Percentiles rank a stretch among this genome's conserved stretches.
Conservation (phyloP, 2,888 invertebrate genomes). For the Eudemis profundana region DNA sequence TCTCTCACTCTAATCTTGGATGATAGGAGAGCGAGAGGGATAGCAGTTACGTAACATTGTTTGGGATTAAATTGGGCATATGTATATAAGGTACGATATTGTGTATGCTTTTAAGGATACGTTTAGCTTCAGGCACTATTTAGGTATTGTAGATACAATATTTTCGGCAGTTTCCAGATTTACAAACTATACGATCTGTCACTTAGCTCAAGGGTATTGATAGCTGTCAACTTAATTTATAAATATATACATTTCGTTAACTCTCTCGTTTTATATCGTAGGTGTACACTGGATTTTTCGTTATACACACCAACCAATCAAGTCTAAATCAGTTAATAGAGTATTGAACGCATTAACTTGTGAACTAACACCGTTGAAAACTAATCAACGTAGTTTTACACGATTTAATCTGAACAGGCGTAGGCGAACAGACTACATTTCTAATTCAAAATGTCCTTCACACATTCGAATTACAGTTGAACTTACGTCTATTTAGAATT, state of each 20-base stretch:
- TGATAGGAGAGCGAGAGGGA: background rate
- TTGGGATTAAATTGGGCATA: too few species aligned
- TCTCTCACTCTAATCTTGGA: background rate
- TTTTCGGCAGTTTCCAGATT: too few species aligned
- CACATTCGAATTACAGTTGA: background rate
- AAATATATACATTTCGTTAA: too few species aligned
- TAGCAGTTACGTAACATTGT: background rate
- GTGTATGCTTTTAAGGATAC: too few species aligned
- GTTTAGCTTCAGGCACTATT: too few species aligned
- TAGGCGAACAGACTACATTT: background rate
- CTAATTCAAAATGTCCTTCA: background rate
- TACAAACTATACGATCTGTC: too few species aligned
- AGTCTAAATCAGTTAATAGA: slow-evolving; percentile 3
- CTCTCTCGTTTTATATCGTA: background rate
- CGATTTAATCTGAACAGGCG: background rate
- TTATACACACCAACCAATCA: background rate
- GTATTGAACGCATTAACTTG: background rate
- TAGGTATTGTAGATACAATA: too few species aligned
- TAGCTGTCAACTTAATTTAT: too few species aligned
- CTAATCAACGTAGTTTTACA: slow-evolving; percentile 9
- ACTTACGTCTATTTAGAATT: slow-evolving; percentile 3
- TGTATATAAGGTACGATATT: too few species aligned
- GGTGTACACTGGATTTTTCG: background rate
- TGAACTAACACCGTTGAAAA: slow-evolving; percentile 16
- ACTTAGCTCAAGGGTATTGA: too few species aligned